A percentile compares a stretch with the other conserved stretches of the same genome.
phyloP scores from a whole-genome alignment of 2,888 invertebrate genomes.

The Saturnia pavonia region DNA sequence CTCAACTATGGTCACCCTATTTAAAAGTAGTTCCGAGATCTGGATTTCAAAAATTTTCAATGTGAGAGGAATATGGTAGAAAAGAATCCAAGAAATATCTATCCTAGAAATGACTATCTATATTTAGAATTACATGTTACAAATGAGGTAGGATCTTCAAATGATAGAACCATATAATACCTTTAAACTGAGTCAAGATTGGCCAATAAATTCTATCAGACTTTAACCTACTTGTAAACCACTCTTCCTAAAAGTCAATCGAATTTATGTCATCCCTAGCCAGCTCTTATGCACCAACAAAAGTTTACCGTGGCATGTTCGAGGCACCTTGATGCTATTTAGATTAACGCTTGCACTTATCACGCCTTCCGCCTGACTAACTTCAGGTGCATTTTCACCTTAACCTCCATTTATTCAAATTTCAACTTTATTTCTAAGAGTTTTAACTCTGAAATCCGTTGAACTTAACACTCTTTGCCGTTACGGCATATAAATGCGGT shows the following conservation, averaged over 20 bases:
- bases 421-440: constrained; percentile 46
- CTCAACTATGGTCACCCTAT: too few species aligned
- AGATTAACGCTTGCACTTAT: constrained; percentile 75
- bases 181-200: neutral
- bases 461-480: constrained; percentile 32
- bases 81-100: too few species aligned
- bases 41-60: too few species aligned
- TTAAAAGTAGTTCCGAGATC: too few species aligned
- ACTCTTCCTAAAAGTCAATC: constrained; percentile 24
- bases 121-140: neutral
- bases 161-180: neutral
- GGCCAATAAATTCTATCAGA: neutral
- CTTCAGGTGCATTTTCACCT: constrained; percentile 55
- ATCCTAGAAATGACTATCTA: too few species aligned
- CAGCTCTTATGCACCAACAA: constrained; percentile 34
- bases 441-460: constrained; percentile 42
- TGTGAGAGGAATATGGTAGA: too few species aligned
- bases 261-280: constrained; percentile 29
- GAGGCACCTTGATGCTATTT: constrained; percentile 68
- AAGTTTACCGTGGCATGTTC: constrained; percentile 48
- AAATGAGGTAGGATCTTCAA: neutral
- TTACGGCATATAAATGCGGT: constrained; percentile 70
- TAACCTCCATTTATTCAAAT: constrained; percentile 42
- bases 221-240: constrained; percentile 4
- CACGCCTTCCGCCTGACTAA: constrained; percentile 65